These are phyloP conservation scores for Anableps anableps DNA, from an alignment of 2,797 vertebrate species.

Conservation along the genomic window DNA sequence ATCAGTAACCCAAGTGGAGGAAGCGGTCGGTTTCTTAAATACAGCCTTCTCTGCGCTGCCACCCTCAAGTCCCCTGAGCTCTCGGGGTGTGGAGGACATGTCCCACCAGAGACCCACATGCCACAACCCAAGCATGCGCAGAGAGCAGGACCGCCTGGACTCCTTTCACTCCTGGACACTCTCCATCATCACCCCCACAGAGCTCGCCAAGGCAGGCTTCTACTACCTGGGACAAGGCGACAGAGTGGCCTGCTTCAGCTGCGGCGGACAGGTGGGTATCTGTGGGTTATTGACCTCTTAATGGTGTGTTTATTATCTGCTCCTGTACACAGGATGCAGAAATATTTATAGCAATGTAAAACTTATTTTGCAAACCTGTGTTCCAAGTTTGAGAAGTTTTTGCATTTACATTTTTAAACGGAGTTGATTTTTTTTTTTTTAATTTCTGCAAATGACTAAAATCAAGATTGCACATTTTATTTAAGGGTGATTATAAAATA, in stretches of 20 bases:
- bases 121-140: slow-evolving; percentile 88
- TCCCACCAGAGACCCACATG: slow-evolving; percentile 84
- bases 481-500: too few species aligned
- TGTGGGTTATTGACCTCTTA: neutral
- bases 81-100: slow-evolving; percentile 87
- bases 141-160: slow-evolving; percentile 91
- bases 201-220: slow-evolving; percentile 95
- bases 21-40: slow-evolving; percentile 85
- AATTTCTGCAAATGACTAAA: neutral
- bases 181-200: slow-evolving; percentile 86
- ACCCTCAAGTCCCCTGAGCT: slow-evolving; percentile 83
- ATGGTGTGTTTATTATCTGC: neutral
- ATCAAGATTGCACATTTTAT: neutral
- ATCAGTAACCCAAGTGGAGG: slow-evolving; percentile 73
- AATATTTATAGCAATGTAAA: neutral
- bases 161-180: slow-evolving; percentile 89
- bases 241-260: slow-evolving; percentile 93
- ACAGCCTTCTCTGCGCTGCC: slow-evolving; percentile 83
- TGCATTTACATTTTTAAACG: neutral
- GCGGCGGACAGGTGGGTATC: slow-evolving; percentile 85
- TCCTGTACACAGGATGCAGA: neutral
- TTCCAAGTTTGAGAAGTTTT: neutral
- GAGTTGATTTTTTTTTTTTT: neutral
- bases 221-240: slow-evolving; percentile 92
- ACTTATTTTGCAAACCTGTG: neutral